Base-by-base conservation (phyloP, 1,140 invertebrate genomes). In the Zeugodacus cucurbitae region DNA sequence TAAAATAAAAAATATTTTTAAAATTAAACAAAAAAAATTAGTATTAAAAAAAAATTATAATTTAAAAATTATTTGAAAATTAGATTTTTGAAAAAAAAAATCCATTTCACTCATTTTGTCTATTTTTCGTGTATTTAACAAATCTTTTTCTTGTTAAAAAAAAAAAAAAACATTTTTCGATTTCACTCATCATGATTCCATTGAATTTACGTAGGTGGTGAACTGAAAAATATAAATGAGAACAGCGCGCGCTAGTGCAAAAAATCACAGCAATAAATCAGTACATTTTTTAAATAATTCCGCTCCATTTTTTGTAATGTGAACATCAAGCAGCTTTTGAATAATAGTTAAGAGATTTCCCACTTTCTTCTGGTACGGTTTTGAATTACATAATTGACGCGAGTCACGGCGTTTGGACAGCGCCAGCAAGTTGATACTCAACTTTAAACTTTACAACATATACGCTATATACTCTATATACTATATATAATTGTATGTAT, bases 241-340 rank as follows among this genome's bases (percentile, higher is more conserved):
- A 88, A 86, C 82, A 88, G 85, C 59, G 82, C 82, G 62, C 74
- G 57, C 48, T 26, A 86, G 88, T 88, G 88, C 54, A 78, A 85
- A 59, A 89, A 87, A 89, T 89, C 88, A 89, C 88, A 89, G 88
- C 58, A 87, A 87, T 87, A 87, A 88, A 89, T 89, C 88, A 89
- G 88, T 89, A 87, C 88, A 89, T 89, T 87, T 89, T 82, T 54
- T 78, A 5, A 32, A 87, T 58, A 87, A 89, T 89, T 89, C 70
- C 88, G 64, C 88, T 89, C 86, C 86, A 89, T 74, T 78, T 78
- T 87, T 89, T 82, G 82, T 87, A 62, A 62, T 26, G 58, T 64
- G 54, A 34, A 74, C 32, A 29, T 32, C 44, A 57, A 57, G 67
- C 44, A 57, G 64, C 41, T 78, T 78, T 74, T 48, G 20, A 82